Evolutionary conservation across 2,888 invertebrate genomes (phyloP), one percentile per base, ranked within the genome.

Genomic region (Caenorhabditis japonica): DNA sequence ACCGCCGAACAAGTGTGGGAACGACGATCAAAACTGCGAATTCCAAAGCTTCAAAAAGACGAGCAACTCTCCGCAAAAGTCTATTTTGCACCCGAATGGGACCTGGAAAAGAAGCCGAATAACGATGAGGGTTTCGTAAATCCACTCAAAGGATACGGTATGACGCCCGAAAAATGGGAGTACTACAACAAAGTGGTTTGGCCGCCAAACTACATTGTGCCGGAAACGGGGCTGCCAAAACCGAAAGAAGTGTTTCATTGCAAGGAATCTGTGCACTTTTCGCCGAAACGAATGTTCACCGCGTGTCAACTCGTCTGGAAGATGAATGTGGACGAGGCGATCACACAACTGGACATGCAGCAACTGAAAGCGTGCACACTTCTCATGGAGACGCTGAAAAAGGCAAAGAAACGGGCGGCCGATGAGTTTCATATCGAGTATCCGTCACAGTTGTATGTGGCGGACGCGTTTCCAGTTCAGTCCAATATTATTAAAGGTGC

Each of bases 161-260:
- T 82, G 77, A 86, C 85, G n/a, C 85, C 86, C 2, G 85, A 86
- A 49, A 86, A 86, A 69, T 86, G 86, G 86, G 85, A 86, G 52
- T 84, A 86, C 68, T 84, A 86, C 72, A 86, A 86, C 68, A 85
- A 86, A 73, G 83, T 73, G 13, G 84, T 86, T 7, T 86, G 86
- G 86, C 85, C 85, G n/a, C 82, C 83, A 21, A 76, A 82, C 52
- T 83, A 86, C 60, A 62, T 84, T 30, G 86, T 86, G 19, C 84
- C 85, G 4, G 86, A 86, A 59, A 86, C 86, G 0, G 85, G 85
- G 15, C 77, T 83, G 21, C 84, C 81, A n/a, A 86, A 86, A 64
- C 36, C 83, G 8, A 77, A 78, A 21, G 83, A 83, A 73, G 82
- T 83, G 43, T 82, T 80, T 38, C 80, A 81, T 47, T 72, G 75